Evolutionary conservation across 2,113 vertebrate genomes (phyloP).

Genomic region (Prunella fulvescens): DNA sequence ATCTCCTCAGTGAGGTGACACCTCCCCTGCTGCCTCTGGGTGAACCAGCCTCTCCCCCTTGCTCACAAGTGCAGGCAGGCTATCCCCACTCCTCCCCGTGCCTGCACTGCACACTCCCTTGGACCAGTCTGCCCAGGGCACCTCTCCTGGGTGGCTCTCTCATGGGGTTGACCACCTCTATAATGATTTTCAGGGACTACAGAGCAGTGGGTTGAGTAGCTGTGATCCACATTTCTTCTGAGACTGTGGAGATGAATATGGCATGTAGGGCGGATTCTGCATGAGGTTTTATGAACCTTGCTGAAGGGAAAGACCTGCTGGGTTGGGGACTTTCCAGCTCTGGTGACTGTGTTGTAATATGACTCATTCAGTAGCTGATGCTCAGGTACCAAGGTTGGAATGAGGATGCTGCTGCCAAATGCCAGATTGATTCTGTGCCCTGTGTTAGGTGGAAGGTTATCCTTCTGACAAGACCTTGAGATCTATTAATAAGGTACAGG

Average conservation of each 20-base stretch:
- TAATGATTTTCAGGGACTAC: not conserved
- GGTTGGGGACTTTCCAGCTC: slow-evolving; percentile 3
- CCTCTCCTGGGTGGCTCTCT: not conserved
- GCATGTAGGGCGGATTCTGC: not conserved
- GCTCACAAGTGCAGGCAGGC: not conserved
- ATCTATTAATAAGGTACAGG: not conserved
- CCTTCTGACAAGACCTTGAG: not conserved
- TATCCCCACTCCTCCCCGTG: not conserved
- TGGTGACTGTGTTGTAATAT: not conserved
- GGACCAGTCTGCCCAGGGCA: not conserved
- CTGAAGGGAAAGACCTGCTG: not conserved
- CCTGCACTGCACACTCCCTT: not conserved
- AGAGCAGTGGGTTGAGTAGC: not conserved
- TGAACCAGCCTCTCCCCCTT: not conserved
- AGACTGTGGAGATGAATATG: not conserved
- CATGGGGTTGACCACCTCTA: not conserved
- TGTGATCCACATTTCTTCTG: not conserved
- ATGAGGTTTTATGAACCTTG: not conserved
- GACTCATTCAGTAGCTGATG: not conserved
- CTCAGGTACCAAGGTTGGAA: not conserved
- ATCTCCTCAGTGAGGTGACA: not conserved
- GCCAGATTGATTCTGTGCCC: not conserved
- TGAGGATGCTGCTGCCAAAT: not conserved
- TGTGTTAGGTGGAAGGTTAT: not conserved
- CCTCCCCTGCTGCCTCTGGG: not conserved